phyloP scores from a whole-genome alignment of 2,888 invertebrate species.

The Napeogenes inachia region DNA sequence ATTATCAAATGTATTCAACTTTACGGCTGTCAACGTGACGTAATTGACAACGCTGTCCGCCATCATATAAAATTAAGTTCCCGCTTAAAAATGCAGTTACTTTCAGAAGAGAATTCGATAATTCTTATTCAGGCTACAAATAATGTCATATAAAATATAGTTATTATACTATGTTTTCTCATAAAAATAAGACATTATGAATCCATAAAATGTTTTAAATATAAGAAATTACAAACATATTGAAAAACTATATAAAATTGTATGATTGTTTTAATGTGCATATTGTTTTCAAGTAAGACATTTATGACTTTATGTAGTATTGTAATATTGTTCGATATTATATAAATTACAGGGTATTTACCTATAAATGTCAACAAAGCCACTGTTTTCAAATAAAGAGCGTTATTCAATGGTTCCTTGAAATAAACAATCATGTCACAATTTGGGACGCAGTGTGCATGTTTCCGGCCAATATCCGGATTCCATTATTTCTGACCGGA shows the following conservation, averaged over 20 bases:
- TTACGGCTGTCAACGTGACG: slow-evolving; percentile 18
- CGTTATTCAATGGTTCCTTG: slow-evolving; percentile 27
- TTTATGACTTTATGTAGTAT: no score
- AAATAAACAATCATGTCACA: slow-evolving; percentile 60
- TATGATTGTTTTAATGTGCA: no score
- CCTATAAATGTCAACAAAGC: no score
- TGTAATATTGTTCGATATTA: no score
- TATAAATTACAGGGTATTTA: no score
- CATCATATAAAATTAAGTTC: slow-evolving; percentile 31
- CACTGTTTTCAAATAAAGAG: not conserved
- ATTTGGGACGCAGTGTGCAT: slow-evolving; percentile 57
- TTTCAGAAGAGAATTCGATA: slow-evolving; percentile 21
- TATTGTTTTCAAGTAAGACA: no score
- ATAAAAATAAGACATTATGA: no score
- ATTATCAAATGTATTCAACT: slow-evolving; percentile 30
- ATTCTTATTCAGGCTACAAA: slow-evolving; percentile 17
- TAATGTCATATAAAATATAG: not conserved
- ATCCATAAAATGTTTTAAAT: no score
- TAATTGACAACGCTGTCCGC: slow-evolving; percentile 32
- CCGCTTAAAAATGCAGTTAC: slow-evolving; percentile 29
- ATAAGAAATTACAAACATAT: no score
- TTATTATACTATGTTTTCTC: no score
- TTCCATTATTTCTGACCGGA: slow-evolving; percentile 63
- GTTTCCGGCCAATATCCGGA: slow-evolving; percentile 67
- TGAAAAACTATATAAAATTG: no score